A percentile compares a stretch with the other conserved stretches of the same genome.
phyloP scores from a whole-genome alignment of 2,888 invertebrate species.

The Drosophila greeni region DNA sequence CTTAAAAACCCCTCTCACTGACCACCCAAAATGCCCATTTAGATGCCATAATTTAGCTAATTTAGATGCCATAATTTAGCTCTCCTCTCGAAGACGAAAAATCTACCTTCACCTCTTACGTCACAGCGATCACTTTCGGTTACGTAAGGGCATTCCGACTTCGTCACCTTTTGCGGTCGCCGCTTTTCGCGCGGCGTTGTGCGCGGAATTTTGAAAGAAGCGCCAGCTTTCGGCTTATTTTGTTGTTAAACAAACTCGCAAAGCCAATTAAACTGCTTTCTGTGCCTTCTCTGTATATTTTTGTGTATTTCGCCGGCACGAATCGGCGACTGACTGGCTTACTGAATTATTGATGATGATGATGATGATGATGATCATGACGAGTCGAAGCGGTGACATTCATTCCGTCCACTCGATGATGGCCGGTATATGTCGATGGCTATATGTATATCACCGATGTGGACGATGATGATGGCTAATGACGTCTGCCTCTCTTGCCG shows the following conservation, averaged over 20 bases:
- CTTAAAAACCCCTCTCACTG: neutral
- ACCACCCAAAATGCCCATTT: neutral
- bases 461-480: constrained; percentile 5
- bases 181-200: constrained; percentile 17
- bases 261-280: constrained; percentile 44
- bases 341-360: constrained; percentile 50
- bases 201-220: constrained; percentile 38
- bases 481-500: constrained; percentile 13
- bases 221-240: constrained; percentile 22
- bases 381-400: constrained; percentile 20
- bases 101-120: constrained; percentile 16
- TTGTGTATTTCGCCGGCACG: constrained; percentile 4
- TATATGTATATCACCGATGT: neutral
- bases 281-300: constrained; percentile 1
- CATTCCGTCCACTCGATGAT: constrained; percentile 6
- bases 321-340: constrained; percentile 26
- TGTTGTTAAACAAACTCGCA: constrained; percentile 39
- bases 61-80: constrained; percentile 1
- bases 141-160: constrained; percentile 20
- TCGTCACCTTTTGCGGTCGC: constrained; percentile 23
- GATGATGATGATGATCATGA: constrained; percentile 46
- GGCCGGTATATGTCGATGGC: constrained; percentile 9
- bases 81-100: constrained; percentile 3
- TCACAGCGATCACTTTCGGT: constrained; percentile 16
- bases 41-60: neutral